Conservation (phyloP, 2,113 vertebrate species). For the Mobula hypostoma region DNA sequence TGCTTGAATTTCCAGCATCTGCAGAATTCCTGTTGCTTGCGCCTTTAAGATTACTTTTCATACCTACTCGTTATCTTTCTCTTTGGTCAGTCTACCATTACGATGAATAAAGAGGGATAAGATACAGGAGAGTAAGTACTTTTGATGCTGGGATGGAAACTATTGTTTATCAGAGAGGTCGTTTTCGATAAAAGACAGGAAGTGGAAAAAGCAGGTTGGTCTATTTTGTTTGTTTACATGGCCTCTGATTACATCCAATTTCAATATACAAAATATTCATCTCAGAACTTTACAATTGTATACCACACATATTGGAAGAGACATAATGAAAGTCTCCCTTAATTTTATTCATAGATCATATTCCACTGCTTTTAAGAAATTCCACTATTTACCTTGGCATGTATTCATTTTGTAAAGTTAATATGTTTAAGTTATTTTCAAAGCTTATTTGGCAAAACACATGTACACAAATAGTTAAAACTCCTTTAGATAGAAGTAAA, state of each 20-base stretch:
- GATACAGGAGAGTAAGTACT: not conserved
- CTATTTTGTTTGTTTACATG: not conserved
- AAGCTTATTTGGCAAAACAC: not conserved
- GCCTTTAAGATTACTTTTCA: too few relatives aligned
- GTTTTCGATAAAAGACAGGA: not conserved
- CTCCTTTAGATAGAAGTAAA: not conserved
- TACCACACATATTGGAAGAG: not conserved
- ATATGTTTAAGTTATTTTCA: not conserved
- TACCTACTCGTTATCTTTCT: too few relatives aligned
- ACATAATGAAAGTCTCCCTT: not conserved
- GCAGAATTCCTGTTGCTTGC: too few relatives aligned
- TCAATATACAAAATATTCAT: not conserved
- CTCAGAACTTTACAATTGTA: not conserved
- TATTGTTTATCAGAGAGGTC: not conserved
- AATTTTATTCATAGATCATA: not conserved
- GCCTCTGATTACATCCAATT: not conserved
- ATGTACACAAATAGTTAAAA: not conserved
- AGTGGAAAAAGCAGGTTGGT: not conserved
- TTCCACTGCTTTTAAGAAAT: too few relatives aligned
- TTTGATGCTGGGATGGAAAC: not conserved
- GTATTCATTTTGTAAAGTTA: not conserved
- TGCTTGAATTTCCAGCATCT: too few relatives aligned
- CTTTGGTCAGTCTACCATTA: too few relatives aligned
- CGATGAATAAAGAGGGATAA: not conserved
- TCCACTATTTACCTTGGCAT: too few relatives aligned